These are phyloP conservation scores for Geococcyx californianus DNA, from an alignment of 2,113 vertebrate species.

Conservation along the genomic window DNA sequence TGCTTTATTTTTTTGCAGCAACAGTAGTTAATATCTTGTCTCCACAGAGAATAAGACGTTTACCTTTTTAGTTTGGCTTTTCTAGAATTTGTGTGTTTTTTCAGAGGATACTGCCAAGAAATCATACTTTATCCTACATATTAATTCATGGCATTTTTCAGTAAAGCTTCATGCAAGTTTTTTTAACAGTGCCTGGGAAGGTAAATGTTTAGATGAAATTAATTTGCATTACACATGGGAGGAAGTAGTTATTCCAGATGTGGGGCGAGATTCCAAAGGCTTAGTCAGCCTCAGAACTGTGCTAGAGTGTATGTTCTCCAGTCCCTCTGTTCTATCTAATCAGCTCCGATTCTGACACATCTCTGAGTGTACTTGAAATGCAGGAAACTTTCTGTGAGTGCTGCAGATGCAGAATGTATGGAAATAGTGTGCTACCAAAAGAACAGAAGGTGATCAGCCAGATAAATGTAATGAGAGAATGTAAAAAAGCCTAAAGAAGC, in stretches of 20 bases:
- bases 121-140: not conserved
- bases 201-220: conserved; percentile 1
- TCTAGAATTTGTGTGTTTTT: not conserved
- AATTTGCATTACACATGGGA: conserved; percentile 9
- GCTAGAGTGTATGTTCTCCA: conserved; percentile 30
- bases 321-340: conserved; percentile 49
- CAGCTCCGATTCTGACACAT: conserved; percentile 57
- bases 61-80: not conserved
- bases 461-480: not conserved
- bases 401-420: not conserved
- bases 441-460: conserved; percentile 58
- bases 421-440: conserved; percentile 37
- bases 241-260: conserved; percentile 34
- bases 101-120: not conserved
- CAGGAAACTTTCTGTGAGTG: conserved; percentile 34
- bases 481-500: not conserved
- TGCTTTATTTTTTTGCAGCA: not conserved
- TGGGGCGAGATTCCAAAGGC: conserved; percentile 16
- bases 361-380: conserved; percentile 52
- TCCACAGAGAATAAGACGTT: not conserved
- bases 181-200: not conserved
- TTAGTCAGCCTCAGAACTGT: conserved; percentile 33
- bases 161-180: not conserved
- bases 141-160: not conserved
- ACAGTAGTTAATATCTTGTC: not conserved